phyloP scores from a whole-genome alignment of 1,140 invertebrate species.

The Subanguina moxae region DNA sequence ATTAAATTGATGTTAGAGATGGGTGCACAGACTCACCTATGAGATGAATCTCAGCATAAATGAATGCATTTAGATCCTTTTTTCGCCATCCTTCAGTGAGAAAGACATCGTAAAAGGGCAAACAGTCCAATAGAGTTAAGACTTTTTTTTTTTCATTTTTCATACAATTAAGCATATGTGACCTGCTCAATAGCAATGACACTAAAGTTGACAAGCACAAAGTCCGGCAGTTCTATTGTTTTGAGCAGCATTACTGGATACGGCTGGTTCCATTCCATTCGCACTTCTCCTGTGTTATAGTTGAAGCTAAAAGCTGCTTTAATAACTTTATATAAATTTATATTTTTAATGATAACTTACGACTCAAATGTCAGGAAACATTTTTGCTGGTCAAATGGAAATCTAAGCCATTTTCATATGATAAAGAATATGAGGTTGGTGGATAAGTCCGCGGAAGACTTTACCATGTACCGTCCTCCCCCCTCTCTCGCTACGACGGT shows the following conservation, averaged over 20 bases:
- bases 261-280: conserved; percentile 58
- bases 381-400: conserved; percentile 56
- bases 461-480: no score
- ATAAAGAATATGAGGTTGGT: no score
- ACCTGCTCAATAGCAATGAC: conserved; percentile 58
- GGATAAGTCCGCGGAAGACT: no score
- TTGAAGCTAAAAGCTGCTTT: conserved; percentile 45
- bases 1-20: no score
- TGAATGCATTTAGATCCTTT: no score
- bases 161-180: conserved; percentile 1
- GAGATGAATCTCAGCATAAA: no score
- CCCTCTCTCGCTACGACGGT: no score
- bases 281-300: conserved; percentile 58
- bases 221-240: conserved; percentile 56
- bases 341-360: conserved; percentile 20
- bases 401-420: conserved; percentile 30
- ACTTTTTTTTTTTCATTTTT: background rate
- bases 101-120: no score
- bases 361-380: conserved; percentile 58
- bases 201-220: conserved; percentile 57
- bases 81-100: no score
- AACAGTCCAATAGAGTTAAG: background rate
- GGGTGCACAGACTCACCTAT: no score
- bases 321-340: background rate
- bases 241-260: conserved; percentile 57